phyloP scores from a whole-genome alignment of 2,113 vertebrate species.

The Syngnathus floridae region DNA sequence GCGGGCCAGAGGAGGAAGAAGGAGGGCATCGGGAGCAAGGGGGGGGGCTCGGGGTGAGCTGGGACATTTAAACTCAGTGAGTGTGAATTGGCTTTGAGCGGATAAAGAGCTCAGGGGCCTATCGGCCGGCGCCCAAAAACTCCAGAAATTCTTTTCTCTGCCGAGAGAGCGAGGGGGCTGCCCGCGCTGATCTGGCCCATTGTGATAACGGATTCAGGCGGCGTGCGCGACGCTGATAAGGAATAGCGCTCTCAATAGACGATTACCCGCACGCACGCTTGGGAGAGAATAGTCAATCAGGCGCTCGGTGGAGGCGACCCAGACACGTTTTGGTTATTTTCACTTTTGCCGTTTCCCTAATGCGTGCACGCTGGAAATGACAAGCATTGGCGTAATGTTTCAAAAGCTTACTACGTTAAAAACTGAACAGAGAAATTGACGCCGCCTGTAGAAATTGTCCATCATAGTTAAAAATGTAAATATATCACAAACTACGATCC shows the following conservation, averaged over 20 bases:
- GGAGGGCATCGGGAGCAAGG: slow-evolving; percentile 8
- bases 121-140: slow-evolving; percentile 69
- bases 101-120: slow-evolving; percentile 76
- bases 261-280: slow-evolving; percentile 67
- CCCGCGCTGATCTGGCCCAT: slow-evolving; percentile 78
- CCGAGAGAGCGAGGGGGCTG: slow-evolving; percentile 73
- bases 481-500: not conserved
- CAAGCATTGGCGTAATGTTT: slow-evolving; percentile 29
- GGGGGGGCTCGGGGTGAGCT: slow-evolving; percentile 46
- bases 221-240: slow-evolving; percentile 85
- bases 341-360: slow-evolving; percentile 26
- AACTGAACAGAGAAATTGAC: slow-evolving; percentile 4
- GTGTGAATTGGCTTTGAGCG: slow-evolving; percentile 75
- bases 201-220: slow-evolving; percentile 84
- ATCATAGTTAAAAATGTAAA: not conserved
- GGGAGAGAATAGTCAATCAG: slow-evolving; percentile 69
- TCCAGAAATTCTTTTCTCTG: slow-evolving; percentile 75
- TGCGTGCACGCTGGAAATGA: slow-evolving; percentile 40
- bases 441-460: not conserved
- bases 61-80: slow-evolving; percentile 74
- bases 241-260: slow-evolving; percentile 73
- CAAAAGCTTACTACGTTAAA: not conserved
- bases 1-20: slow-evolving; percentile 36
- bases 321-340: slow-evolving; percentile 63
- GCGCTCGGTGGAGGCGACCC: slow-evolving; percentile 51